Evolutionary conservation across 2,888 invertebrate genomes (phyloP), one percentile per base, ranked within the genome.

Genomic region (Epistrophella euchroma): DNA sequence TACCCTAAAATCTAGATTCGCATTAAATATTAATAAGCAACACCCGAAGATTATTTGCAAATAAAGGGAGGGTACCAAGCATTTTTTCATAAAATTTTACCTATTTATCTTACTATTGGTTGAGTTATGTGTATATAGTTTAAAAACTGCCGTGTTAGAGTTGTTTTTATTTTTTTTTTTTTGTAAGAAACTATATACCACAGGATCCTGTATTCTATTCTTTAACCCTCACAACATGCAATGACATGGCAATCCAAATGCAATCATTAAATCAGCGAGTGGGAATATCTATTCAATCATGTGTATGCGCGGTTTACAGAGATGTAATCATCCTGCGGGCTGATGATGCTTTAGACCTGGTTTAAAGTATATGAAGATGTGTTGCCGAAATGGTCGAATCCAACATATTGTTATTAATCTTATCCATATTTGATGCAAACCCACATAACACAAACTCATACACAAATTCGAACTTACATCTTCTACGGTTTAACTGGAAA

Each of bases 281-380:
- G 62, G 43, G 43, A 62, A 62, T 62, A 45, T 11, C 11, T 11
- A 62, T 62, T 62, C 60, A 62, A 62, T 62, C 62, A 45, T 62
- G 43, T 62, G n/a, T 15, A 11, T 43, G 17, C 45, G 43, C 28
- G 62, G 62, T 45, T 62, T 25, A 62, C 40, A 43, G 43, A 43
- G 43, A 62, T 43, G 62, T 62, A 62, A 62, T 62, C 43, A 43
- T 62, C 28, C 62, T 62, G 43, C 62, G 62, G 62, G 43, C 28
- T 43, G n/a, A 10, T 43, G n/a, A 10, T 62, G 35, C 43, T 17
- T 25, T 2, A 28, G 62, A 43, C 11, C n/a, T 2, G n/a, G n/a
- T 15, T 17, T 17, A 10, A 25, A 17, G n/a, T 28, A 28, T 25
- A 15, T 28, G 6, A 2, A 11, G 40, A 25, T 28, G 7, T 60